Conservation (phyloP, 2,888 invertebrate genomes). For the Machimus atricapillus region DNA sequence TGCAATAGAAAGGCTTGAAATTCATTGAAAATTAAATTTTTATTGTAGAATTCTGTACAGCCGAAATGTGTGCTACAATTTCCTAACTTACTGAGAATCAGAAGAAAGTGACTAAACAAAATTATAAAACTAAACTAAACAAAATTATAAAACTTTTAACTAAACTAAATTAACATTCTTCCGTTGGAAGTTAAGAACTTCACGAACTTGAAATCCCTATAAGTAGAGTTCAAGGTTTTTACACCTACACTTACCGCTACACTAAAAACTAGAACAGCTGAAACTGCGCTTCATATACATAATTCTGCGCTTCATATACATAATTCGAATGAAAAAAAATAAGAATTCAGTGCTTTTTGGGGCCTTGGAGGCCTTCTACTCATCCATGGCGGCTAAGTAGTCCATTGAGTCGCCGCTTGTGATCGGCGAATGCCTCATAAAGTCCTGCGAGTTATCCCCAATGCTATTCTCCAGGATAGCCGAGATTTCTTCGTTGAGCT, state of each 20-base stretch:
- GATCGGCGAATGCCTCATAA: not conserved
- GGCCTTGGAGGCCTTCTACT: not conserved
- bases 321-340: not conserved
- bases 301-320: not conserved
- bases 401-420: not conserved
- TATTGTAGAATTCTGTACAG: constrained; percentile 9
- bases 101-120: not conserved
- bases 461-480: not conserved
- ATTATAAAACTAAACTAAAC: not conserved
- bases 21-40: not conserved
- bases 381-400: constrained; percentile 9
- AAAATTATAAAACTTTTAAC: not conserved
- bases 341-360: not conserved
- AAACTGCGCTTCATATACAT: not conserved
- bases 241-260: not conserved
- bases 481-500: not conserved
- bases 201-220: not conserved
- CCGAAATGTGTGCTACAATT: not conserved
- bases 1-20: not conserved
- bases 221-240: not conserved
- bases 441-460: not conserved
- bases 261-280: not conserved
- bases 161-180: too few relatives aligned
- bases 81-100: not conserved
- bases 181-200: not conserved